Evolutionary conservation across 2,113 vertebrate genomes (phyloP).

Genomic region (Lucifuga dentata): DNA sequence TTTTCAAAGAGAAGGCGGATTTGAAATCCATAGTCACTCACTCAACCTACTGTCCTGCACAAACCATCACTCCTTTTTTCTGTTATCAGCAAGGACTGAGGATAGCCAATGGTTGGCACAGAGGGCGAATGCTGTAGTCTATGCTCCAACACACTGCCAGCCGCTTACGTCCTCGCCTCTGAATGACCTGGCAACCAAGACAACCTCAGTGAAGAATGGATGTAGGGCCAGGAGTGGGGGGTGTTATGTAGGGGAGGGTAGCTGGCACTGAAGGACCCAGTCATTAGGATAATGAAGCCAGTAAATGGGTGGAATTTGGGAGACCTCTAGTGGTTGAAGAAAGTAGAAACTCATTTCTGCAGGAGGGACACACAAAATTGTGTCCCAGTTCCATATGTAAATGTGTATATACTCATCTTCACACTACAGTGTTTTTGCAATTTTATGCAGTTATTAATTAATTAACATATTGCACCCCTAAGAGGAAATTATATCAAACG

Average conservation of each 20-base stretch:
- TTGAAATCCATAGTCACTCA: slow-evolving; percentile 35
- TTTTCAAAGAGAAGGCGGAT: slow-evolving; percentile 11
- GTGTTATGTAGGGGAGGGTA: slow-evolving; percentile 22
- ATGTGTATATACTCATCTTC: too few species aligned
- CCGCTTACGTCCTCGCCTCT: slow-evolving; percentile 70
- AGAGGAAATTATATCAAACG: too few species aligned
- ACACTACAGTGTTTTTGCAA: too few species aligned
- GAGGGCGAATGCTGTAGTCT: slow-evolving; percentile 37
- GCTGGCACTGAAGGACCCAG: slow-evolving; percentile 50
- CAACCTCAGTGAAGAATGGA: slow-evolving; percentile 70
- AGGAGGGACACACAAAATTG: too few species aligned
- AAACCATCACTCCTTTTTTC: not conserved
- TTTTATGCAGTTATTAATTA: too few species aligned
- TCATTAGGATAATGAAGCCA: slow-evolving; percentile 67
- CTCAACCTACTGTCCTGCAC: slow-evolving; percentile 19
- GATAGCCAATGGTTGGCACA: slow-evolving; percentile 14
- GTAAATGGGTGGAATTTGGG: slow-evolving; percentile 50
- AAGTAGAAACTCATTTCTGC: not conserved
- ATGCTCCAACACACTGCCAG: slow-evolving; percentile 64
- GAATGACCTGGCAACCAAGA: slow-evolving; percentile 72
- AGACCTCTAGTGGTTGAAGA: slow-evolving; percentile 73
- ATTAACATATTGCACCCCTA: too few species aligned
- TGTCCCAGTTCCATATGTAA: too few species aligned
- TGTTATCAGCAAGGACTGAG: slow-evolving; percentile 27
- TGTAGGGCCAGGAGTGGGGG: slow-evolving; percentile 64